Evolutionary conservation across 2,888 invertebrate species (phyloP).

Genomic region (Drosophila diplacantha): DNA sequence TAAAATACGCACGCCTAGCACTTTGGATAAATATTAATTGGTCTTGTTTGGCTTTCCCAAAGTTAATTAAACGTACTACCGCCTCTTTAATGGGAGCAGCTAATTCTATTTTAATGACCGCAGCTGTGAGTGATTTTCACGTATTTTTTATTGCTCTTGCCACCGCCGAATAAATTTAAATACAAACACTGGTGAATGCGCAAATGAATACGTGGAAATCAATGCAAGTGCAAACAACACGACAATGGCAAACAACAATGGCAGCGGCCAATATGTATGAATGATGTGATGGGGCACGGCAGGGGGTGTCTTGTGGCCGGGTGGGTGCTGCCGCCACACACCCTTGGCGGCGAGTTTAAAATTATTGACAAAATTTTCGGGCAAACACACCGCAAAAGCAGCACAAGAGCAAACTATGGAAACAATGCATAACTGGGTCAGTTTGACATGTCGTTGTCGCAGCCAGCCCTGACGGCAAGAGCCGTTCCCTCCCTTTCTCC

Average conservation of each 20-base stretch:
- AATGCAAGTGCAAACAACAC: constrained; percentile 60
- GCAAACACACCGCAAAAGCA: constrained; percentile 62
- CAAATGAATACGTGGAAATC: constrained; percentile 44
- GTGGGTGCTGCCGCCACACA: not conserved
- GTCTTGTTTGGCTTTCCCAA: not conserved
- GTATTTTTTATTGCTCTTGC: constrained; percentile 2
- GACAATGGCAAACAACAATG: constrained; percentile 39
- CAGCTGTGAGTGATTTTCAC: constrained; percentile 5
- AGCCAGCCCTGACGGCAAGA: constrained; percentile 56
- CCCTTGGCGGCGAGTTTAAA: constrained; percentile 42
- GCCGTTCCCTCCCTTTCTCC: not conserved
- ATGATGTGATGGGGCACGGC: constrained; percentile 32
- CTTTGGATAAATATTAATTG: not conserved
- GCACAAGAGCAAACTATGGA: constrained; percentile 29
- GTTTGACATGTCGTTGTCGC: constrained; percentile 72
- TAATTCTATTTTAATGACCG: constrained; percentile 7
- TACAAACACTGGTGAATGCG: constrained; percentile 49
- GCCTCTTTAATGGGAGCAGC: not conserved
- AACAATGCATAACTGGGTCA: constrained; percentile 66
- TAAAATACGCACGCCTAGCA: not conserved
- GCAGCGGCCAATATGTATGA: constrained; percentile 50
- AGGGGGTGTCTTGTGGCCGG: not conserved
- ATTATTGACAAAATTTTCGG: constrained; percentile 72
- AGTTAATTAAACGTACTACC: constrained; percentile 3
- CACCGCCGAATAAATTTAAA: constrained; percentile 55